phyloP scores from a whole-genome alignment of 2,113 vertebrate species.

The Gorilla gorilla region DNA sequence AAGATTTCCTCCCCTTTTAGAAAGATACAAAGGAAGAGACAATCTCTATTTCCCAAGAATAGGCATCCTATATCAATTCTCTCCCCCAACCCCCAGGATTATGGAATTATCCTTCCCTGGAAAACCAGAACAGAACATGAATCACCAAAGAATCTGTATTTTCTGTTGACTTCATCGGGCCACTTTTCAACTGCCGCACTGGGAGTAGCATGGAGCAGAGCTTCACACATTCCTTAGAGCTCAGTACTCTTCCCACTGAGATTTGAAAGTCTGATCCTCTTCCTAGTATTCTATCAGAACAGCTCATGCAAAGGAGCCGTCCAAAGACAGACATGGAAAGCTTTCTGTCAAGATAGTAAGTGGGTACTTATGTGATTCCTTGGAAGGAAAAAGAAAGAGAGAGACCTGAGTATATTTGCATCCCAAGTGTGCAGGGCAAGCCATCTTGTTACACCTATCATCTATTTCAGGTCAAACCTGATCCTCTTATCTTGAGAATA shows the following conservation, averaged over 20 bases:
- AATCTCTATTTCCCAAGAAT: not conserved
- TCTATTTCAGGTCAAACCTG: not conserved
- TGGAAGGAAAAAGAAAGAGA: not conserved
- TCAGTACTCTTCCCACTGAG: not conserved
- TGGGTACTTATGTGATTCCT: not conserved
- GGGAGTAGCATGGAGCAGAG: not conserved
- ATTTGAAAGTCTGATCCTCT: not conserved
- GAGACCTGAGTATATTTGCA: not conserved
- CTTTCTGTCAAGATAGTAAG: not conserved
- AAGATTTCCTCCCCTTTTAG: not conserved
- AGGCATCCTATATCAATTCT: not conserved
- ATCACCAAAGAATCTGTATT: not conserved
- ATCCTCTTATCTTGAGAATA: not conserved
- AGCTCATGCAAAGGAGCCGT: not conserved
- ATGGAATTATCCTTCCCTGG: not conserved
- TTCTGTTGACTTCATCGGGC: fast-evolving
- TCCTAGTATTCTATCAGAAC: not conserved
- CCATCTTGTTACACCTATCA: not conserved
- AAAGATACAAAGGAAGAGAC: not conserved
- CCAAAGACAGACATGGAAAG: not conserved
- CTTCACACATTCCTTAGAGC: not conserved
- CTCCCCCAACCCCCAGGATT: fast-evolving
- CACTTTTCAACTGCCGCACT: not conserved
- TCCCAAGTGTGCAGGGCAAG: not conserved
- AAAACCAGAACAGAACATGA: not conserved